Evolutionary conservation across 2,888 invertebrate species (phyloP), one percentile per base, ranked within the genome.

Genomic region (Macropis europaea): DNA sequence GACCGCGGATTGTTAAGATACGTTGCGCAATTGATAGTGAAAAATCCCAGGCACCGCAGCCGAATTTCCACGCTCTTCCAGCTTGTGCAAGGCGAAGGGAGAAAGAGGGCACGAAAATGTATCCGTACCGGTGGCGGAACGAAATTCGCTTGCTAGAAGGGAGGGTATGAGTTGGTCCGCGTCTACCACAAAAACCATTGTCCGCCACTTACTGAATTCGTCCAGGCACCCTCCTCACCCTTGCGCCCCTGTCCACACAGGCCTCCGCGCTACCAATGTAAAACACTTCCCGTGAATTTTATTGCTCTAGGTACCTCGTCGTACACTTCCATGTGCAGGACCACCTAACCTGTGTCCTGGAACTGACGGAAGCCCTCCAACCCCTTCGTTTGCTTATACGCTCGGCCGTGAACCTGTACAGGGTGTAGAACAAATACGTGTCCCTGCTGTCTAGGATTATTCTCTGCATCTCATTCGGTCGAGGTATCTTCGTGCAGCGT

Each of bases 121-220:
- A 79, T 72, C 67, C 62, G 56, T 43, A 26, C 42, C 38, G 45
- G 43, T 28, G 61, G 59, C 66, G 66, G 68, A 59, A 79, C 76
- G 62, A 73, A 79, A 78, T 79, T 79, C 76, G 76, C 76, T 68
- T 62, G 59, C 54, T 43, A 68, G 62, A 34, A 72, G 70, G 75
- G 73, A 72, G 77, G 72, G 74, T 73, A 70, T 60, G 76, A 85
- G 87, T 83, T 82, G 88, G 84, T 77, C 72, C 73, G 59, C 87
- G 87, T 87, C 88, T 86, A 87, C 88, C 88, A 78, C 77, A 78
- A 78, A 79, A 78, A 79, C 78, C 80, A 80, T 79, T 79, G 80
- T 88, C 85, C 88, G 86, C 88, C 88, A 88, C 88, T 88, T 88
- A 88, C 87, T 86, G 86, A 86, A 87, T 87, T 87, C 88, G 85